phyloP scores from a whole-genome alignment of 1,140 invertebrate genomes.

The Drosophila sp. region DNA sequence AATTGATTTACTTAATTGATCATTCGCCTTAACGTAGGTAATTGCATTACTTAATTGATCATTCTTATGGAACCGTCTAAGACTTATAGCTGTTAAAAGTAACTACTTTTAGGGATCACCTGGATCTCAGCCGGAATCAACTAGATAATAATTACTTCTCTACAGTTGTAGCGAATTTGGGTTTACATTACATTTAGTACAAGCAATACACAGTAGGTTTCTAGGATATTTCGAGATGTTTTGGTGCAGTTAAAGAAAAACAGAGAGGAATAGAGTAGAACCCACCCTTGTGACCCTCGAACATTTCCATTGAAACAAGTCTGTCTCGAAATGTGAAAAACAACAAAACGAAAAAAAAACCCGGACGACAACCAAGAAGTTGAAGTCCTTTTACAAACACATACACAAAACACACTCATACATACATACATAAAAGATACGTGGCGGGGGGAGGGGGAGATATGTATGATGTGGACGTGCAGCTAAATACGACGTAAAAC shows the following conservation, averaged over 20 bases:
- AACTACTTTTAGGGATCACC: too few species aligned
- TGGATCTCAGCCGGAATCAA: too few species aligned
- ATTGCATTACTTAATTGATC: too few species aligned
- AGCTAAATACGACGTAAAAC: constrained; percentile 67
- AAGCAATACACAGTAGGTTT: constrained; percentile 14
- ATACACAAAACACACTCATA: constrained; percentile 19
- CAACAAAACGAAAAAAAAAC: constrained; percentile 46
- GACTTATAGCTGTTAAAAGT: too few species aligned
- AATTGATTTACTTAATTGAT: too few species aligned
- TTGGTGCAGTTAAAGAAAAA: constrained; percentile 50
- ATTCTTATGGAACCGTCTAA: too few species aligned
- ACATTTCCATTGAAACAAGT: constrained; percentile 72
- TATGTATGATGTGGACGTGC: constrained; percentile 41
- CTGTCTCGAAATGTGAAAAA: constrained; percentile 67
- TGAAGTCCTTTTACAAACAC: constrained; percentile 71
- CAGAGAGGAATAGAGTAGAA: constrained; percentile 36
- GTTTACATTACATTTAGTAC: too few species aligned
- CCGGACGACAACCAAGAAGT: constrained; percentile 64
- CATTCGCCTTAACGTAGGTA: too few species aligned
- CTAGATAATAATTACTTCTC: too few species aligned
- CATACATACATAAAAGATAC: constrained; percentile 7
- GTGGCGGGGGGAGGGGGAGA: neutral
- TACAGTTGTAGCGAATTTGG: too few species aligned
- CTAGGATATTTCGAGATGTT: constrained; percentile 37
- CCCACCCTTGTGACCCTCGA: constrained; percentile 79